Evolutionary conservation across 2,113 vertebrate species (phyloP), one percentile per base, ranked within the genome.

Genomic region (Coptodon bakossiorum): DNA sequence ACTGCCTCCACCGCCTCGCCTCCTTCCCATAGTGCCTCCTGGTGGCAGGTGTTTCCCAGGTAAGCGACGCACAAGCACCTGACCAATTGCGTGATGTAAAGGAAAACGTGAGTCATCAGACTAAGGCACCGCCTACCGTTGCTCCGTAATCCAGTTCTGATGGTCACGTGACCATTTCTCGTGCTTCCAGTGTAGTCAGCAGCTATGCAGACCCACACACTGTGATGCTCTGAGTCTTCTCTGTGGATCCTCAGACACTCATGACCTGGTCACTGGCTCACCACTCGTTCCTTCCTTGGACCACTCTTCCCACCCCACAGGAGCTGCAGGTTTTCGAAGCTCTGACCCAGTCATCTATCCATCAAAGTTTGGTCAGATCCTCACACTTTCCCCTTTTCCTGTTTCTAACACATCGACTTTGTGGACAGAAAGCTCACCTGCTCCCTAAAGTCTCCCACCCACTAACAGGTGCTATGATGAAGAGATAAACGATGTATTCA

Each of bases 1-100:
- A 11, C 31, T 0, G 59, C 0, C 17, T 38, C 36, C 36, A 38
- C 9, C 3, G 3, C 9, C 36, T 4, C 0, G 6, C 31, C 9
- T 63, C 31, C 59, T 63, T 36, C 29, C 31, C 59, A 63, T 12
- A n/a, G 31, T 2, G 31, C 31, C 31, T 36, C 17, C 59, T 36
- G 59, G 1, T 63, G 31, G 9, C 17, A 0, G 9, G 59, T 36
- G 31, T n/a, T 63, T 0, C 17, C 16, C 17, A 66, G 61, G 61
- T 66, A 36, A n/a, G 61, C 17, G 6, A 0, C 31, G 6, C 59
- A 63, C 9, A 11, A 36, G 16, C 59, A 63, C 3, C 17, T 19
- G 31, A 36, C 17, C 31, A 63, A 11, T 11, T 2, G 6, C 1
- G 0, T 63, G 31, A 36, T 36, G 59, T 36, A 63, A 63, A 0